Percentiles rank a stretch among this genome's conserved stretches.
Evolutionary conservation across 2,888 invertebrate species (phyloP).

Genomic region (Chymomyza fuscimana): DNA sequence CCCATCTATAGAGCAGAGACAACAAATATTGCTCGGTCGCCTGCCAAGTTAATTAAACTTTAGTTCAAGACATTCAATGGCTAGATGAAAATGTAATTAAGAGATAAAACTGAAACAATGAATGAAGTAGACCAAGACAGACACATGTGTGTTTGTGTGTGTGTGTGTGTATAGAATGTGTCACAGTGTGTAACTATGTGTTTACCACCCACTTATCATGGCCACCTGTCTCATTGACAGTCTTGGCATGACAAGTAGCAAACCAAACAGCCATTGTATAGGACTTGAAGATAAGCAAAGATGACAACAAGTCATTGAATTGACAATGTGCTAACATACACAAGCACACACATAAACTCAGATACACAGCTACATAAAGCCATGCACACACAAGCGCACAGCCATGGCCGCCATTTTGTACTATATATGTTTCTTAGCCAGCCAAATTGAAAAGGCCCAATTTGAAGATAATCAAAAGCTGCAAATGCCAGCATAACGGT

Average conservation of each 20-base stretch:
- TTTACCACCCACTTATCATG: not conserved
- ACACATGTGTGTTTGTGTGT: not conserved
- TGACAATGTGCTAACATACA: conserved; percentile 28
- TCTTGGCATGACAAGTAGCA: not conserved
- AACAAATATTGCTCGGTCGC: not conserved
- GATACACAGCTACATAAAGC: too few relatives aligned
- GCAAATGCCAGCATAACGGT: conserved; percentile 32
- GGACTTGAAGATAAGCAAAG: conserved; percentile 16
- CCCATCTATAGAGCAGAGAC: not conserved
- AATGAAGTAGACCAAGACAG: conserved; percentile 9
- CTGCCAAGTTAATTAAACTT: conserved; percentile 66
- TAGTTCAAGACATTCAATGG: conserved; percentile 43
- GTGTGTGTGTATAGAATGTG: not conserved
- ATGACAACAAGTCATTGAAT: conserved; percentile 34
- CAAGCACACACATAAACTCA: not conserved
- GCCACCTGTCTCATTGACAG: conserved; percentile 25
- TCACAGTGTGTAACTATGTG: too few relatives aligned
- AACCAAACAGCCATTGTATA: not conserved
- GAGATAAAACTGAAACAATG: conserved; percentile 66
- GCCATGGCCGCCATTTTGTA: not conserved
- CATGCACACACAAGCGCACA: not conserved
- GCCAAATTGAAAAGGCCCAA: not conserved
- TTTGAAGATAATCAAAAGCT: conserved; percentile 37
- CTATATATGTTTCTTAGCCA: not conserved
- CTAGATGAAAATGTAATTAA: conserved; percentile 67